Evolutionary conservation across 2,888 invertebrate species (phyloP).

Genomic region (Himalopsyche tibetana): DNA sequence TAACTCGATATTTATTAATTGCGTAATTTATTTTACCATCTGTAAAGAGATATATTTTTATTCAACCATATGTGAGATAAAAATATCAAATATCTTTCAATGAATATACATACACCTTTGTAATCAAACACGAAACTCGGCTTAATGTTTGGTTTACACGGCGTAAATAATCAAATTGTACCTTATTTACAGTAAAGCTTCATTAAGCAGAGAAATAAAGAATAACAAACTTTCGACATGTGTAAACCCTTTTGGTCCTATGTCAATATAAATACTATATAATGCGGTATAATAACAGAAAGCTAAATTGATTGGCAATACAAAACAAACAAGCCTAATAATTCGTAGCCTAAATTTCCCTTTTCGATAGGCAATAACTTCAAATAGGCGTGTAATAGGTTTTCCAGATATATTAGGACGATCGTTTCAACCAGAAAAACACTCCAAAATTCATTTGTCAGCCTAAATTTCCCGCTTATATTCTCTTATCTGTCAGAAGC

Average conservation of each 20-base stretch:
- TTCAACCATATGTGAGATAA: too few relatives aligned
- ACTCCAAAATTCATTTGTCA: slow-evolving; percentile 45
- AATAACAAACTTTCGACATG: slow-evolving; percentile 6
- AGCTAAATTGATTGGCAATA: slow-evolving; percentile 42
- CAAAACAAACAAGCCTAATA: slow-evolving; percentile 41
- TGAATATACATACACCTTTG: not conserved
- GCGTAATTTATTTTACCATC: too few relatives aligned
- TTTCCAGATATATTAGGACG: slow-evolving; percentile 2
- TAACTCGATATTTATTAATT: too few relatives aligned
- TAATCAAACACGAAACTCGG: not conserved
- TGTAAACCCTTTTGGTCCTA: not conserved
- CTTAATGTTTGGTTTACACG: not conserved
- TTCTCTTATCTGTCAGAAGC: slow-evolving; percentile 53
- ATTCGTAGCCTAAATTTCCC: not conserved
- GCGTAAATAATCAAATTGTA: not conserved
- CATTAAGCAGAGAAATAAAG: not conserved
- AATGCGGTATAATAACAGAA: not conserved
- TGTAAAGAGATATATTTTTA: too few relatives aligned
- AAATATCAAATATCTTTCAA: not conserved
- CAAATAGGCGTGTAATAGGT: slow-evolving; percentile 38
- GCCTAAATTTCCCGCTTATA: slow-evolving; percentile 38
- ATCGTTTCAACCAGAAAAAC: slow-evolving; percentile 32
- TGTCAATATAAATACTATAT: slow-evolving; percentile 13
- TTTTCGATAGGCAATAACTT: slow-evolving; percentile 44
- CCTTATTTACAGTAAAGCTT: not conserved